These are phyloP conservation scores for Ascidia mentula DNA, from an alignment of 23 tunicate species.

Conservation along the genomic window DNA sequence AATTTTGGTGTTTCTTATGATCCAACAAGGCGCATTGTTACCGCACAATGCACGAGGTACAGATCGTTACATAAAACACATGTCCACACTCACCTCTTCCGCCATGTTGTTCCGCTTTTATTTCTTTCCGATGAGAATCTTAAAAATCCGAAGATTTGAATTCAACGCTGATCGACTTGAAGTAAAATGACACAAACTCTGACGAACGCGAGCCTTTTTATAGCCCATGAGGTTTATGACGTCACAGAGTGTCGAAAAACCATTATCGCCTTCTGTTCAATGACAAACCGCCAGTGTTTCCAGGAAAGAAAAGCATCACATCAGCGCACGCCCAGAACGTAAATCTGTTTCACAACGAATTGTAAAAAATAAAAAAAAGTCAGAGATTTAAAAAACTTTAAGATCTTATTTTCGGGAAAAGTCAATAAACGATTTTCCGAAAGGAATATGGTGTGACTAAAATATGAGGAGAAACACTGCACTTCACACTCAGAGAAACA, in stretches of 20 bases:
- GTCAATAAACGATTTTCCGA: too few species aligned
- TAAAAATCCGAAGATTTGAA: background rate
- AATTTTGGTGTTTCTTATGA: too few species aligned
- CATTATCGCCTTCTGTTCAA: conserved; percentile 1
- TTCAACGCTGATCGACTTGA: background rate
- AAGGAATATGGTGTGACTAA: too few species aligned
- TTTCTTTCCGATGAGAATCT: background rate
- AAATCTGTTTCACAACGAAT: too few species aligned
- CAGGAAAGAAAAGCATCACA: background rate
- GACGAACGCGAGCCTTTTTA: background rate
- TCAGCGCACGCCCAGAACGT: too few species aligned
- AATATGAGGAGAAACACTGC: background rate
- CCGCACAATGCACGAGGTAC: too few species aligned
- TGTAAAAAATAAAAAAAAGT: too few species aligned
- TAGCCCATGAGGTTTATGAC: background rate
- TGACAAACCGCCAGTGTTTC: background rate
- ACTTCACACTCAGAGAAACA: background rate
- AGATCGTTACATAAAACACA: too few species aligned
- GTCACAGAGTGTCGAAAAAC: background rate
- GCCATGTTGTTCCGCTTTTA: background rate
- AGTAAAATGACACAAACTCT: background rate
- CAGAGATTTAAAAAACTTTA: too few species aligned
- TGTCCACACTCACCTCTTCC: background rate
- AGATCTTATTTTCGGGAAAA: too few species aligned
- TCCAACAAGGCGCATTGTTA: too few species aligned